phyloP scores from a whole-genome alignment of 2,888 invertebrate genomes.

The Melolontha melolontha region DNA sequence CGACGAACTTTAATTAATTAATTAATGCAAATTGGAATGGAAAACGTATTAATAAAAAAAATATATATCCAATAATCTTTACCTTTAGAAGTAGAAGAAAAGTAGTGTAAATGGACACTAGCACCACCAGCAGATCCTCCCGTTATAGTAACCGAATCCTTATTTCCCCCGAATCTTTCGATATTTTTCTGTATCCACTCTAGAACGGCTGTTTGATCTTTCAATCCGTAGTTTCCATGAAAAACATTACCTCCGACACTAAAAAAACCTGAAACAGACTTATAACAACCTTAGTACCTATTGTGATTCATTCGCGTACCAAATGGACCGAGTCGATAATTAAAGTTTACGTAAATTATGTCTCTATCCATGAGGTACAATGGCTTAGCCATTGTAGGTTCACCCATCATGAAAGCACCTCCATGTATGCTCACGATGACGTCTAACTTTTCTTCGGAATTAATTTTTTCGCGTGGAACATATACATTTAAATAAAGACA shows the following conservation, averaged over 20 bases:
- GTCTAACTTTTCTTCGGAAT: conserved; percentile 61
- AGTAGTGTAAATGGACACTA: conserved; percentile 77
- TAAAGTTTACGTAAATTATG: conserved; percentile 73
- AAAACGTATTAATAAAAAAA: too few relatives aligned
- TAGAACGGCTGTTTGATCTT: conserved; percentile 76
- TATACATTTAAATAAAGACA: conserved; percentile 73
- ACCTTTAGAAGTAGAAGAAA: conserved; percentile 63
- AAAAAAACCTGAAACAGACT: conserved; percentile 69
- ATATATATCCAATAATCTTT: neutral
- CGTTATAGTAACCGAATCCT: conserved; percentile 72
- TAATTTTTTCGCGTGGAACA: conserved; percentile 62
- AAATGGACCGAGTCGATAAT: conserved; percentile 75
- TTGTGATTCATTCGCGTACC: conserved; percentile 61
- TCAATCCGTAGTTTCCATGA: conserved; percentile 77
- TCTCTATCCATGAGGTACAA: conserved; percentile 72
- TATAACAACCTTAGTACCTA: too few relatives aligned
- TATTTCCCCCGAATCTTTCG: conserved; percentile 75
- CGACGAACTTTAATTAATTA: too few relatives aligned
- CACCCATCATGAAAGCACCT: conserved; percentile 74
- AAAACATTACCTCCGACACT: conserved; percentile 75
- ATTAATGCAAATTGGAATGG: too few relatives aligned
- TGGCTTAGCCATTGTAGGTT: conserved; percentile 67
- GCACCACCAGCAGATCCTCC: conserved; percentile 79
- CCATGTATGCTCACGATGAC: conserved; percentile 74
- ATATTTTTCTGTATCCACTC: conserved; percentile 77